Conservation (phyloP, 2,888 invertebrate genomes). For the Parnassius orleans region DNA sequence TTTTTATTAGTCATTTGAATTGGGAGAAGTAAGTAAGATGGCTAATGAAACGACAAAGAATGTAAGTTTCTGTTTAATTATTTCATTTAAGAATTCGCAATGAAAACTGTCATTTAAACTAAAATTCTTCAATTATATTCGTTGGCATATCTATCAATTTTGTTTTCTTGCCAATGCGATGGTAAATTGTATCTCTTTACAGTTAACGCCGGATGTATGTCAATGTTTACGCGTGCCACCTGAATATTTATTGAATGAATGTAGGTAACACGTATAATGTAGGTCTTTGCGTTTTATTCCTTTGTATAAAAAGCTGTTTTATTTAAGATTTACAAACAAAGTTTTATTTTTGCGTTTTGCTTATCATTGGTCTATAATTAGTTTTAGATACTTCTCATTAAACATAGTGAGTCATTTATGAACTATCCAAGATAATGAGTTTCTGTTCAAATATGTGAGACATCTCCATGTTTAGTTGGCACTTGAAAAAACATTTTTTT, state of each 20-base stretch:
- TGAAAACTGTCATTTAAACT: background rate
- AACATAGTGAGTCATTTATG: conserved; percentile 6
- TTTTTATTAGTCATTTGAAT: background rate
- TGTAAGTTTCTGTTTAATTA: conserved; percentile 63
- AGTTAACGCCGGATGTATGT: conserved; percentile 59
- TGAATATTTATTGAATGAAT: conserved; percentile 52
- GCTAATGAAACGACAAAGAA: conserved; percentile 82
- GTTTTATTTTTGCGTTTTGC: background rate
- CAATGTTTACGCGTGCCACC: conserved; percentile 50
- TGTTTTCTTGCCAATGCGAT: conserved; percentile 38
- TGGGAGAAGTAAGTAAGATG: conserved; percentile 54
- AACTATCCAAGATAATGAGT: conserved; percentile 1
- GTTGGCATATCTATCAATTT: conserved; percentile 17
- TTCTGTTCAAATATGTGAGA: conserved; percentile 5
- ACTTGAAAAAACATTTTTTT: too few species aligned
- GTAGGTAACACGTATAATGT: conserved; percentile 28
- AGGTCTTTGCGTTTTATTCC: too few species aligned
- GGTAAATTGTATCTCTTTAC: conserved; percentile 49
- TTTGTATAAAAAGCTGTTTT: too few species aligned
- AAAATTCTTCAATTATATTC: background rate
- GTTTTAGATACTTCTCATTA: background rate
- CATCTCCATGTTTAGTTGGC: too few species aligned
- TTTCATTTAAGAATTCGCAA: background rate
- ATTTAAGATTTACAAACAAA: conserved; percentile 4
- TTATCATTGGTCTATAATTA: conserved; percentile 26